These are phyloP conservation scores for Tenualosa thibaudeaui DNA, from an alignment of 2,797 vertebrate species.

Conservation along the genomic window DNA sequence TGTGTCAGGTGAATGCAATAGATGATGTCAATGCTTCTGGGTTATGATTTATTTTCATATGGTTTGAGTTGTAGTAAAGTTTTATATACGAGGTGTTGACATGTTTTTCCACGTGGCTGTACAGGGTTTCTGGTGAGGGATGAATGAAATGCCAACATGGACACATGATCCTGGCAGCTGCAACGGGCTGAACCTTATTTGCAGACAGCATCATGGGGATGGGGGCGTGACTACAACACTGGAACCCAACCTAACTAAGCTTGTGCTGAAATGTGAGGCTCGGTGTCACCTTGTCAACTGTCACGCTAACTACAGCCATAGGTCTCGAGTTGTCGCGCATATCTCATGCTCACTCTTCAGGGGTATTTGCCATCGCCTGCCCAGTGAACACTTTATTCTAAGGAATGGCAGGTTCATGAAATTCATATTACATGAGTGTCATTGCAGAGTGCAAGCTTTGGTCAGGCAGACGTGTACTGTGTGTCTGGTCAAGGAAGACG, in stretches of 20 bases:
- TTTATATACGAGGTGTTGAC: not conserved
- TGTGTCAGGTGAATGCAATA: constrained; percentile 48
- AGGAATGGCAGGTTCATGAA: too few relatives aligned
- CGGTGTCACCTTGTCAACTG: not conserved
- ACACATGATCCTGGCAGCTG: constrained; percentile 6
- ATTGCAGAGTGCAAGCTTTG: too few relatives aligned
- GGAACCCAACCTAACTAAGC: not conserved
- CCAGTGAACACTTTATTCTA: not conserved
- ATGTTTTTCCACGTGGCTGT: not conserved
- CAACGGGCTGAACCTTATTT: not conserved
- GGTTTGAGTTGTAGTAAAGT: too few relatives aligned
- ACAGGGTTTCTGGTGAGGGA: not conserved
- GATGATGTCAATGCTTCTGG: not conserved
- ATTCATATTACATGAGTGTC: too few relatives aligned
- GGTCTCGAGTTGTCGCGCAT: not conserved
- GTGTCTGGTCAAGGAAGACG: too few relatives aligned
- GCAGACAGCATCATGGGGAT: not conserved
- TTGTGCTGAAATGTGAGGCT: not conserved
- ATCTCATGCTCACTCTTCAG: not conserved
- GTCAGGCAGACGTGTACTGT: too few relatives aligned
- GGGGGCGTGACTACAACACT: not conserved
- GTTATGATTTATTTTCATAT: too few relatives aligned
- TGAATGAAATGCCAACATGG: not conserved
- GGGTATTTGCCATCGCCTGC: not conserved
- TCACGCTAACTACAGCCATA: not conserved